Conservation (phyloP, 2,888 invertebrate species). For the Spisula subtruncata region DNA sequence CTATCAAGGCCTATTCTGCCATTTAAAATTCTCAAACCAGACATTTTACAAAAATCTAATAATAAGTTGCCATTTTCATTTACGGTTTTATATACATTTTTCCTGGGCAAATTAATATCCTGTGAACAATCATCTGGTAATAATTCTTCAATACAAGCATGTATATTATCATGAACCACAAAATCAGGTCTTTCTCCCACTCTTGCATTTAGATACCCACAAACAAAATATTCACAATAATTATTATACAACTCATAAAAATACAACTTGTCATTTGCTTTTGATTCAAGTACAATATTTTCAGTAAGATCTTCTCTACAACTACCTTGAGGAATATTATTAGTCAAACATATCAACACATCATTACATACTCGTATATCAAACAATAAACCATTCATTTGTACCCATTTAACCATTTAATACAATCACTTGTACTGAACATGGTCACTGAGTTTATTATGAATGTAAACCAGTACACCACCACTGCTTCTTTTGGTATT, state of each 20-base stretch:
- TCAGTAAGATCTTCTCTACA: background rate
- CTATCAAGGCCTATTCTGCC: background rate
- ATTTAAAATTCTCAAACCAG: slow-evolving; percentile 3
- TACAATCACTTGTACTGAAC: no score
- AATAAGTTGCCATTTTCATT: background rate
- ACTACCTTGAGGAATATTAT: background rate
- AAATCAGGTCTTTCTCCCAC: background rate
- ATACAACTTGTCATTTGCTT: background rate
- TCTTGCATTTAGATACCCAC: background rate
- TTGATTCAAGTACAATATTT: background rate
- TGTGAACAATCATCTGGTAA: background rate
- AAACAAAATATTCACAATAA: background rate
- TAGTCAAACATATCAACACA: background rate
- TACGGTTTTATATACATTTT: background rate
- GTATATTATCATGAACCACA: background rate
- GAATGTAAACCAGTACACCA: background rate
- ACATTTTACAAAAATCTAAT: slow-evolving; percentile 14
- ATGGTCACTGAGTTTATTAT: background rate
- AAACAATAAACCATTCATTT: no score
- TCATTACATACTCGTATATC: background rate
- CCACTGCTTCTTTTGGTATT: background rate
- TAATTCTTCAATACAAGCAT: background rate
- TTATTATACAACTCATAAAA: background rate
- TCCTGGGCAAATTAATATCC: background rate
- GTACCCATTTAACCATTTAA: no score